Percentiles rank a stretch among this genome's conserved stretches.
phyloP scores from a whole-genome alignment of 92 coral and sea anemone genomes.

The Parazoanthus atlanticus region DNA sequence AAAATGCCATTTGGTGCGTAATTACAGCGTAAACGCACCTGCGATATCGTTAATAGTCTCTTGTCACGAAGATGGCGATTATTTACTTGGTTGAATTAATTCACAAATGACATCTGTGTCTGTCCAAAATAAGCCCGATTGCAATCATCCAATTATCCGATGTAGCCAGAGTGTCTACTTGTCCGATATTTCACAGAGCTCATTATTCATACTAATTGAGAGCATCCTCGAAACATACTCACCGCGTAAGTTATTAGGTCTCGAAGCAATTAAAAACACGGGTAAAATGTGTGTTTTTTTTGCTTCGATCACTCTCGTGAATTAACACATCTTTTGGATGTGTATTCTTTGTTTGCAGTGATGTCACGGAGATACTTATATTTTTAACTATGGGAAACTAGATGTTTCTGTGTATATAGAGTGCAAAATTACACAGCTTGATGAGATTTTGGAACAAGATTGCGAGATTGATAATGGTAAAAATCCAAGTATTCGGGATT shows the following conservation, averaged over 20 bases:
- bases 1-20: background rate
- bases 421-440: too few relatives aligned
- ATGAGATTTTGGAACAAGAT: too few relatives aligned
- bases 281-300: too few relatives aligned
- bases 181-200: background rate
- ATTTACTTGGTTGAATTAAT: background rate
- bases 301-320: too few relatives aligned
- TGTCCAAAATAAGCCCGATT: background rate
- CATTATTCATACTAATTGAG: background rate
- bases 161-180: constrained; percentile 18
- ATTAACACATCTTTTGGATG: too few relatives aligned
- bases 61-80: background rate
- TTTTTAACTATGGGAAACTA: too few relatives aligned
- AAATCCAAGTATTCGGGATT: too few relatives aligned
- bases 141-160: constrained; percentile 3
- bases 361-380: too few relatives aligned
- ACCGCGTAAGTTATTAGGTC: background rate
- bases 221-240: background rate
- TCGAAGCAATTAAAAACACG: background rate
- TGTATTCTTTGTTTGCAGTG: too few relatives aligned
- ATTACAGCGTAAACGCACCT: constrained; percentile 12
- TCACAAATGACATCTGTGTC: constrained; percentile 8
- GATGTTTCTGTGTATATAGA: too few relatives aligned
- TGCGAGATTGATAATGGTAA: too few relatives aligned
- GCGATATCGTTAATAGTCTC: background rate